Conservation (phyloP, 2,113 vertebrate genomes). For the Chitala chitala region DNA sequence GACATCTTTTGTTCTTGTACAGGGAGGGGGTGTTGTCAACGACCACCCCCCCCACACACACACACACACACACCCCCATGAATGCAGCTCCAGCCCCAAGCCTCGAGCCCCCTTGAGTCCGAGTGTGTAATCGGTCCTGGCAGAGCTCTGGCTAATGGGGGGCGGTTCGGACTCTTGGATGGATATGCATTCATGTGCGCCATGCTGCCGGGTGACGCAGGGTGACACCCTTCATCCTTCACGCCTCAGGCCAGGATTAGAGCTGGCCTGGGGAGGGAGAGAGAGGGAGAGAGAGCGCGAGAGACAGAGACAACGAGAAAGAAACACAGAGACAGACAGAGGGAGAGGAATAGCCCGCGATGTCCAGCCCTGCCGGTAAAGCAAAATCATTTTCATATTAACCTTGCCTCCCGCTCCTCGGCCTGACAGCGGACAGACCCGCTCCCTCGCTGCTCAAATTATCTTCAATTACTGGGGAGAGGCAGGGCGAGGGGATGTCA, state of each 20-base stretch:
- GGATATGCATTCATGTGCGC: slow-evolving; percentile 67
- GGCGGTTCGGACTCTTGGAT: slow-evolving; percentile 49
- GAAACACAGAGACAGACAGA: slow-evolving; percentile 45
- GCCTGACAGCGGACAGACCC: slow-evolving; percentile 85
- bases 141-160: slow-evolving; percentile 69
- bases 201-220: slow-evolving; percentile 59
- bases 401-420: slow-evolving; percentile 75
- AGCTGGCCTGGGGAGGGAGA: slow-evolving; percentile 56
- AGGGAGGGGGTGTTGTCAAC: slow-evolving; percentile 52
- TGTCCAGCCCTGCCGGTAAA: slow-evolving; percentile 45
- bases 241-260: slow-evolving; percentile 94
- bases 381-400: slow-evolving; percentile 93
- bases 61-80: too few relatives aligned
- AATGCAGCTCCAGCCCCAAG: slow-evolving; percentile 56
- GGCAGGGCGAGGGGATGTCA: slow-evolving; percentile 89
- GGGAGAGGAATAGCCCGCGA: slow-evolving; percentile 61
- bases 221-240: slow-evolving; percentile 71
- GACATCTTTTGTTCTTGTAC: slow-evolving; percentile 57
- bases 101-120: slow-evolving; percentile 51
- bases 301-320: slow-evolving; percentile 28
- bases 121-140: slow-evolving; percentile 67
- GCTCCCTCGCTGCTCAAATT: slow-evolving; percentile 90
- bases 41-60: slow-evolving; percentile 37
- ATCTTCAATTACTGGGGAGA: slow-evolving; percentile 96
- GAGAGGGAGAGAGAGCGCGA: slow-evolving; percentile 36